Evolutionary conservation across 2,113 vertebrate genomes (phyloP), one percentile per base, ranked within the genome.

Genomic region (Perognathus longimembris): DNA sequence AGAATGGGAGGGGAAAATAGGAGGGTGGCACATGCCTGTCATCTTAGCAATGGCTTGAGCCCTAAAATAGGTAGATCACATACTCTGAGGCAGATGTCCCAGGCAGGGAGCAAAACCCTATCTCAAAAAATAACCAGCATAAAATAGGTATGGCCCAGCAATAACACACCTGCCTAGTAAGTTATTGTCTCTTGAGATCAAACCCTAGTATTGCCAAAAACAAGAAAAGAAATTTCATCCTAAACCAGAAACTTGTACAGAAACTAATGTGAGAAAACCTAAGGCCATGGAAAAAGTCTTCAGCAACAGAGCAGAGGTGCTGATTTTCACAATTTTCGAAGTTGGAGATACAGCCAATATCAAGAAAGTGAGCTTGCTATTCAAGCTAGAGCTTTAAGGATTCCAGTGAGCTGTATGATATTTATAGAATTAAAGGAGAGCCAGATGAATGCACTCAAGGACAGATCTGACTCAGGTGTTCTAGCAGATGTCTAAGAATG

Each of bases 211-310:
- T 54, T 54, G 50, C 50, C 50, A 54, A 54, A 45, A 54, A 54
- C 50, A 54, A 54, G 18, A 69, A 59, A 67, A 78, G 34, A 79
- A 54, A 67, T 82, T 67, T 63, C 34, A 85, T 34, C 45, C 75
- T 20, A 38, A 93, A 59, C 28, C 57, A 91, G 88, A 86, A 82
- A 87, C 26, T 75, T 36, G 89, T 24, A 74, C 34, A 95, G 64
- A 74, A 32, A 5, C 21, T 87, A n/a, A 82, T 57, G 67, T 81
- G 7, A 73, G 71, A 66, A 89, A 73, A 67, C 54, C 28, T 74
- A 45, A 92, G 50, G 83, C 5, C 42, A 54, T 67, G 28, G 10
- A 36, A 88, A 21, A 88, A 21, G 40, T 54, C 36, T 61, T 81
- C n/a, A 15, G n/a, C 3, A 1, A 14, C 18, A 6, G 15, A 85